Base-by-base conservation (phyloP, 2,113 vertebrate genomes). In the Chionodraco myersi region DNA sequence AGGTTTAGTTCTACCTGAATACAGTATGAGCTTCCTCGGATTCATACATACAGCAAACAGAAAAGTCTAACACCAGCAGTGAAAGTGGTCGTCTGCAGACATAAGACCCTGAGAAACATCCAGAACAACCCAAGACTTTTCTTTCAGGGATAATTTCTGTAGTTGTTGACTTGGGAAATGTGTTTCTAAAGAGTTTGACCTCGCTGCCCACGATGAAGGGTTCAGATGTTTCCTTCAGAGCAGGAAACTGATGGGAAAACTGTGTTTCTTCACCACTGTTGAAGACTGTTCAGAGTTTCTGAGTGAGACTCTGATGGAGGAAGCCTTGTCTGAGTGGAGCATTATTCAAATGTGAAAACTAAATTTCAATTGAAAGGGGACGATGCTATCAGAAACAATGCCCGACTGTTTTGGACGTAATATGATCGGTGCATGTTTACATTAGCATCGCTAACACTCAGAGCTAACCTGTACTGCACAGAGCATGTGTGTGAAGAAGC, bases 121-220 rank as follows among this genome's bases (percentile, higher is more conserved):
- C 36, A 47, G 0, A 16, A 15, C 45, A 12, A 49, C 5, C 6
- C 36, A 6, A 82, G 83, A 83, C 79, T 87, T 72, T 82, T 80
- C 75, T 92, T 77, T 90, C 57, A 87, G 80, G 73, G 70, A 88
- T 88, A 69, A 83, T 90, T 89, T 91, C 77, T 89, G 69, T 77
- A 90, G 77, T 81, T 61, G 0, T 6, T 87, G 18, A 88, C 80
- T 78, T 66, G 64, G 53, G 82, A 78, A 84, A 79, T 85, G 80
- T 57, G 23, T 57, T 26, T 57, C 13, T 49, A 49, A 15, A 65
- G 18, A 65, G 45, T 65, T 49, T 65, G 45, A 9, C 36, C 30
- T 36, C 10, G 48, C 64, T 67, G 15, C 5, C 23, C 48, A 52
- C 16, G 36, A 62, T n/a, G 59, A 62, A 62, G 59, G 12, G 36